Conservation (phyloP, 2,888 invertebrate species). For the Drosophila pullipes region DNA sequence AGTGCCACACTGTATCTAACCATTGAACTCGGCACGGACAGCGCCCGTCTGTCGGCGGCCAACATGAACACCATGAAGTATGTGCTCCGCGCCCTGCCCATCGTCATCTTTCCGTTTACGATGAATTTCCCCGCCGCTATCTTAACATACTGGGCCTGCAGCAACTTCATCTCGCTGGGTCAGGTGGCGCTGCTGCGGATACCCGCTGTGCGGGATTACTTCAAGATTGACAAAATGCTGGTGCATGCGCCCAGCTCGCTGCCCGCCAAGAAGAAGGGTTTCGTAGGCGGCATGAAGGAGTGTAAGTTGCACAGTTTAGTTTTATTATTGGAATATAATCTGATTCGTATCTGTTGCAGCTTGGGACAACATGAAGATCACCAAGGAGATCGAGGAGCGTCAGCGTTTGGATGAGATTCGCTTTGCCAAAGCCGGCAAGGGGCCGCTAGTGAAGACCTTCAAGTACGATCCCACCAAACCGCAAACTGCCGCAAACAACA, state of each 20-base stretch:
- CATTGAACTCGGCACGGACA: constrained; percentile 93
- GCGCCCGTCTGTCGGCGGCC: constrained; percentile 88
- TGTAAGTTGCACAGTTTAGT: constrained; percentile 86
- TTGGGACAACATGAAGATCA: constrained; percentile 93
- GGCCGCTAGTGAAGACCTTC: constrained; percentile 94
- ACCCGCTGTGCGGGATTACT: constrained; percentile 90
- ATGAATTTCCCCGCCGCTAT: constrained; percentile 95
- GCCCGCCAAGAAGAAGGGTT: constrained; percentile 91
- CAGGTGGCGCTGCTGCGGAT: constrained; percentile 91
- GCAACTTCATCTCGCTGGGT: constrained; percentile 92
- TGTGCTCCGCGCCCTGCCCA: constrained; percentile 90
- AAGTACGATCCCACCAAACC: constrained; percentile 92
- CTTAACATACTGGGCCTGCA: constrained; percentile 95
- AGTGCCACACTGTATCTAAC: constrained; percentile 93
- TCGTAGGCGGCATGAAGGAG: constrained; percentile 92
- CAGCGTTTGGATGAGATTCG: constrained; percentile 91
- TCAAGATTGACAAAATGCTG: constrained; percentile 90
- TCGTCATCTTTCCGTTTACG: constrained; percentile 93
- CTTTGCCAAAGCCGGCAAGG: constrained; percentile 94
- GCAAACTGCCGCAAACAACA: constrained; percentile 7
- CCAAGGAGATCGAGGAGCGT: constrained; percentile 91
- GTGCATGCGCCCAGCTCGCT: constrained; percentile 87
- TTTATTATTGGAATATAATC: neutral
- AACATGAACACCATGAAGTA: constrained; percentile 91
- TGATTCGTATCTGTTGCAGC: constrained; percentile 86